Evolutionary conservation across 2,113 vertebrate genomes (phyloP), one percentile per base, ranked within the genome.

Genomic region (Anser cygnoides): DNA sequence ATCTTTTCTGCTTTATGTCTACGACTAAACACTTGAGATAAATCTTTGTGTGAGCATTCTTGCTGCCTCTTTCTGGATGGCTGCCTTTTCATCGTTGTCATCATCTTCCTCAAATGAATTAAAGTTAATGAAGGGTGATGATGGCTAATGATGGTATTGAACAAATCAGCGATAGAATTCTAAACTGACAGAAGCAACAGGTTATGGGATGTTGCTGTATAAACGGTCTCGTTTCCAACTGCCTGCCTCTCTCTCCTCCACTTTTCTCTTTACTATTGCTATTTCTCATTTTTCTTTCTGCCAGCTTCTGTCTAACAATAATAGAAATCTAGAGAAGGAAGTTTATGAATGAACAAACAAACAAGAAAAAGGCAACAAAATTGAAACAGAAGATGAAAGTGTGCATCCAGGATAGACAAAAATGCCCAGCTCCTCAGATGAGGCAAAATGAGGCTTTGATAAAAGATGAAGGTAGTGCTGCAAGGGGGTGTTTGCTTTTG

Each of bases 281-380:
- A 10, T 90, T 96, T 93, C 68, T 91, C 52, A 13, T 96, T 90
- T 88, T 94, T 91, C 93, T 97, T 95, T 72, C 95, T 97, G 77
- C 89, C 76, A 92, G 91, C 87, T 95, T 84, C 94, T 94, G 26
- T 82, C 76, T 92, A 92, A 75, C 67, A 50, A 15, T 79, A 70
- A 22, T 84, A 94, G 86, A 92, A 87, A 74, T 25, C 44, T 91
- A 90, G 79, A 94, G 84, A 74, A 96, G 84, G 63, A 92, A 90
- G 54, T n/a, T 52, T 84, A 58, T 80, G 75, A 72, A 19, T 77
- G 76, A 84, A 88, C 43, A 62, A 33, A 46, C 37, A 59, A 61
- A 86, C 62, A 43, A 52, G 39, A 59, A 61, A 84, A 66, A 55
- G 7, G 22, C 72, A 89, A 61, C 52, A 70, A 75, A 89, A 37